A percentile compares a stretch with the other conserved stretches of the same genome.
These are phyloP conservation scores for Philypnodon macrostomus DNA, from an alignment of 2,797 vertebrate genomes.

Conservation along the genomic window DNA sequence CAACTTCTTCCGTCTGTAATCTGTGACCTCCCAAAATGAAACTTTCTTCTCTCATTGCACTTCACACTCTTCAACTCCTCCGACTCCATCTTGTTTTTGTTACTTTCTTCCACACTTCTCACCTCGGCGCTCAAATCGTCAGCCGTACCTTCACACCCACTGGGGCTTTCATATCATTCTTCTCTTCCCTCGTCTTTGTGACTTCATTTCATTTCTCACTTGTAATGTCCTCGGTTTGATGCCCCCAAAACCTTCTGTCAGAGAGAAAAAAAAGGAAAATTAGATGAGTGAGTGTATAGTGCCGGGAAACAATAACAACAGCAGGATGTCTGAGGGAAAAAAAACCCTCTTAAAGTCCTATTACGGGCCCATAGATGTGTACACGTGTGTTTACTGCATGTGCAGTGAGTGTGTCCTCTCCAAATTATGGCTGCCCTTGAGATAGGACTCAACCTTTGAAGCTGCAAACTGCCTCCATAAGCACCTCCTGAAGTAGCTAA, in stretches of 20 bases:
- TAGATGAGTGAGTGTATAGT: constrained; percentile 31
- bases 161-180: constrained; percentile 38
- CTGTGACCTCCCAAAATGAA: constrained; percentile 32
- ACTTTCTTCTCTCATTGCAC: constrained; percentile 27
- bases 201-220: constrained; percentile 27
- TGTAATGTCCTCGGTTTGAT: constrained; percentile 58
- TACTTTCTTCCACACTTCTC: constrained; percentile 40
- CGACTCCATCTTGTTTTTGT: constrained; percentile 8
- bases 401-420: constrained; percentile 34
- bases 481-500: constrained; percentile 41
- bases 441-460: constrained; percentile 60
- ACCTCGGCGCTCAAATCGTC: constrained; percentile 32
- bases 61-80: constrained; percentile 35
- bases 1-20: constrained; percentile 26
- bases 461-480: constrained; percentile 57
- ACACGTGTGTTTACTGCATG: constrained; percentile 9
- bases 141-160: constrained; percentile 39
- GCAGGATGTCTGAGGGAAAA: constrained; percentile 35
- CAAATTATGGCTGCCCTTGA: constrained; percentile 61
- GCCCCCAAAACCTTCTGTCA: constrained; percentile 11
- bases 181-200: constrained; percentile 27
- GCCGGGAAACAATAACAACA: constrained; percentile 48
- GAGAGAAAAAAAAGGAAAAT: constrained; percentile 10
- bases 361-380: constrained; percentile 20
- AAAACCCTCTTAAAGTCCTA: constrained; percentile 35